phyloP scores from a whole-genome alignment of 2,888 invertebrate genomes.

The Callyntrura guangdongensis region DNA sequence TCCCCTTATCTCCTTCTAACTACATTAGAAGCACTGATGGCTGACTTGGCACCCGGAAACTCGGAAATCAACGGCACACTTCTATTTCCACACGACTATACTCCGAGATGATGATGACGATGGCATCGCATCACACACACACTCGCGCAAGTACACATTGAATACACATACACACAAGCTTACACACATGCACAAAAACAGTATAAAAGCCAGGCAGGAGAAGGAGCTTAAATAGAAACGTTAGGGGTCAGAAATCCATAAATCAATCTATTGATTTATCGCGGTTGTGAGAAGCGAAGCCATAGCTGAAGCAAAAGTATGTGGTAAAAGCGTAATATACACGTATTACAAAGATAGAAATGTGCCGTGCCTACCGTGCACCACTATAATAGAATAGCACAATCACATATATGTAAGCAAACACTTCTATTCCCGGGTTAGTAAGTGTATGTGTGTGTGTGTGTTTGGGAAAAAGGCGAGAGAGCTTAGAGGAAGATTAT shows the following conservation, averaged over 20 bases:
- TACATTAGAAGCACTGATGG: conserved; percentile 53
- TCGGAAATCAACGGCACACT: conserved; percentile 76
- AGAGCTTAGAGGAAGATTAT: conserved; percentile 74
- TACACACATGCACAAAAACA: conserved; percentile 31
- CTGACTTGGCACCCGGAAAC: conserved; percentile 75
- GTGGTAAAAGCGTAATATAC: conserved; percentile 42
- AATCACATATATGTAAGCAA: conserved; percentile 22
- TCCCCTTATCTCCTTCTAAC: not conserved
- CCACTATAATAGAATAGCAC: not conserved
- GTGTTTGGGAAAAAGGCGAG: conserved; percentile 49
- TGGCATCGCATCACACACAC: conserved; percentile 70
- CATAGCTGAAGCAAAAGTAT: conserved; percentile 51
- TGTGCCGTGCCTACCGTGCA: not conserved
- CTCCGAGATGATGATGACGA: conserved; percentile 52
- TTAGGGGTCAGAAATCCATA: conserved; percentile 83
- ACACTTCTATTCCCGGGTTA: not conserved
- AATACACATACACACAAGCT: conserved; percentile 23
- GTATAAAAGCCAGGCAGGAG: conserved; percentile 63
- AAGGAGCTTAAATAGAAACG: conserved; percentile 75
- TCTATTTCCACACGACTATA: conserved; percentile 71
- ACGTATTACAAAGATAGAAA: not conserved
- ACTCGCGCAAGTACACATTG: conserved; percentile 68
- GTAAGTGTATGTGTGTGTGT: too few species aligned
- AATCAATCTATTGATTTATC: conserved; percentile 85
- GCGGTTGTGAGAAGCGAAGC: conserved; percentile 75